Evolutionary conservation across 2,797 vertebrate species (phyloP).

Genomic region (Chromobotia macracanthus): DNA sequence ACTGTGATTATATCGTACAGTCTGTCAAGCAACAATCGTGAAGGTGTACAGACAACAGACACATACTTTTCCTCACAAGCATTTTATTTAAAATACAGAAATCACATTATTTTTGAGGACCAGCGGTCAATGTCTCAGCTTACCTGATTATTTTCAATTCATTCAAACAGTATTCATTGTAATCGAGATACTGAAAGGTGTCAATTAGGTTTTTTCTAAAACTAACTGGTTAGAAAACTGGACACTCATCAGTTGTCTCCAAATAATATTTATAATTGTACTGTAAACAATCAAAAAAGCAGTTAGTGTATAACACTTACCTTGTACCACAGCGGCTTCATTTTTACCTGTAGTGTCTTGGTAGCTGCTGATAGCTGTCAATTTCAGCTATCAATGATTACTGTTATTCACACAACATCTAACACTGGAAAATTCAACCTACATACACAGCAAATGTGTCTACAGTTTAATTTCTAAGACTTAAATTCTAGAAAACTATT

Average conservation of each 20-base stretch:
- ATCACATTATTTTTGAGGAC: too few species aligned
- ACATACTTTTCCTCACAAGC: not conserved
- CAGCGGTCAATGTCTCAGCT: too few species aligned
- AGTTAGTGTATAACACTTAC: slow-evolving; percentile 13
- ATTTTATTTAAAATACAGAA: slow-evolving; percentile 25
- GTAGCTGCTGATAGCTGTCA: not conserved
- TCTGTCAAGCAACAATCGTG: too few species aligned
- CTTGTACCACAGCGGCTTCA: slow-evolving; percentile 1
- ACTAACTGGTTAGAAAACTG: not conserved
- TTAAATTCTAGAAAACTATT: not conserved
- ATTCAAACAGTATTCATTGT: not conserved
- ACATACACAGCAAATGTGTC: not conserved
- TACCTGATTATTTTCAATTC: too few species aligned
- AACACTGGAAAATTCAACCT: slow-evolving; percentile 9
- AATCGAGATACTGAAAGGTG: not conserved
- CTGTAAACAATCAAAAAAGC: too few species aligned
- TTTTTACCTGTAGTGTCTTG: not conserved
- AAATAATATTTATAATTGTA: not conserved
- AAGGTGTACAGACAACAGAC: not conserved
- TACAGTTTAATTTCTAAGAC: not conserved
- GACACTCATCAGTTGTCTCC: not conserved
- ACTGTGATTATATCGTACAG: too few species aligned
- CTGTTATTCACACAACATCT: not conserved
- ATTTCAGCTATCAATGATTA: too few species aligned
- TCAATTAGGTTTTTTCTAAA: not conserved